Percentiles rank a stretch among this genome's conserved stretches.
These are phyloP conservation scores for Porites rus DNA, from an alignment of 92 coral and sea anemone genomes.

Conservation along the genomic window DNA sequence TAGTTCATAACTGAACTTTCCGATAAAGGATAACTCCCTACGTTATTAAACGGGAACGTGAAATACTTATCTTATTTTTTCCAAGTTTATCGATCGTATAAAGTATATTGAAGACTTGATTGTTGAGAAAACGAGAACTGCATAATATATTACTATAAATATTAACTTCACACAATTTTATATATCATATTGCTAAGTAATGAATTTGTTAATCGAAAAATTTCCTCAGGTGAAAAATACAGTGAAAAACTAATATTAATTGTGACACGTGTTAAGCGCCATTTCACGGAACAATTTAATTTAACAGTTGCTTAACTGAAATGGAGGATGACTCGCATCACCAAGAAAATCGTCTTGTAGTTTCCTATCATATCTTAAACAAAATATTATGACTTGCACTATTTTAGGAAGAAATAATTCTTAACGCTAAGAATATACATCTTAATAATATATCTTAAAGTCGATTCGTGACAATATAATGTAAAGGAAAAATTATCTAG, in stretches of 20 bases:
- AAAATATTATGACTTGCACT: conserved; percentile 8
- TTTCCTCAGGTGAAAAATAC: background rate
- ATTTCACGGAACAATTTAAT: conserved; percentile 1
- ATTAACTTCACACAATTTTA: conserved; percentile 14
- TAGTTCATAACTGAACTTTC: background rate
- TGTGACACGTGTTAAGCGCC: background rate
- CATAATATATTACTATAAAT: background rate
- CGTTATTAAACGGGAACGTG: background rate
- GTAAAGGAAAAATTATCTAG: background rate
- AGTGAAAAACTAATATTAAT: background rate
- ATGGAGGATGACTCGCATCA: background rate
- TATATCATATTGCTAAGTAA: conserved; percentile 16
- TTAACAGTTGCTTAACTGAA: conserved; percentile 28
- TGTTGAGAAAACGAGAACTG: conserved; percentile 26
- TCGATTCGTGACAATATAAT: background rate
- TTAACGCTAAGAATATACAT: conserved; percentile 15
- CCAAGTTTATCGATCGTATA: background rate
- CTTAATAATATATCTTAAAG: conserved; percentile 14
- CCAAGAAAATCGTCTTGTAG: conserved; percentile 23
- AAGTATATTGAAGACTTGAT: background rate
- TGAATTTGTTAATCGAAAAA: background rate
- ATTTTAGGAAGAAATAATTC: background rate
- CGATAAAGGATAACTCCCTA: background rate
- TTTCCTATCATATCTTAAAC: background rate
- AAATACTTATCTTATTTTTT: background rate